Conservation (phyloP, 2,113 vertebrate species). For the Crotalus horridus region DNA sequence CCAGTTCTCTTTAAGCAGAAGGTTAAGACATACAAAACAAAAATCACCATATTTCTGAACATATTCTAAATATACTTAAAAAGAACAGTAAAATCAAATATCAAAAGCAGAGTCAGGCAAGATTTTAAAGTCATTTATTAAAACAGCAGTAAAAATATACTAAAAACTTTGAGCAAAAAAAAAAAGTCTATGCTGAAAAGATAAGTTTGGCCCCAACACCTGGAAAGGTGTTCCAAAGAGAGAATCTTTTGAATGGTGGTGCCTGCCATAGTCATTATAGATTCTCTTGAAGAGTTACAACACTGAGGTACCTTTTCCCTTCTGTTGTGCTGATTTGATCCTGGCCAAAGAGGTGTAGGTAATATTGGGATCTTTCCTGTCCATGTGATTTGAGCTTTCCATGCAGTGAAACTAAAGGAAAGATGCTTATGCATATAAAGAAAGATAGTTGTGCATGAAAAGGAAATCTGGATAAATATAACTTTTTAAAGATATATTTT, state of each 20-base stretch:
- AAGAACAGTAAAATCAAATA: background rate
- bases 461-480: background rate
- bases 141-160: background rate
- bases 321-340: background rate
- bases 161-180: background rate
- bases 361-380: background rate
- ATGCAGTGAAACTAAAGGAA: background rate
- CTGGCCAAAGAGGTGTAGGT: background rate
- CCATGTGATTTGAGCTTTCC: background rate
- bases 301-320: background rate
- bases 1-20: background rate
- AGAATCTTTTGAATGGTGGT: no score
- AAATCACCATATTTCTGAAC: background rate
- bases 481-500: background rate
- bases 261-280: background rate
- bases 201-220: background rate
- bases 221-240: background rate
- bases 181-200: background rate
- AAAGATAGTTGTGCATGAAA: background rate
- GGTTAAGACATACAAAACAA: background rate
- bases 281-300: background rate
- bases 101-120: background rate
- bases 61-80: background rate
- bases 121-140: background rate
- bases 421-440: background rate